Evolutionary conservation across 2,113 vertebrate species (phyloP).

Genomic region (Gavia stellata): DNA sequence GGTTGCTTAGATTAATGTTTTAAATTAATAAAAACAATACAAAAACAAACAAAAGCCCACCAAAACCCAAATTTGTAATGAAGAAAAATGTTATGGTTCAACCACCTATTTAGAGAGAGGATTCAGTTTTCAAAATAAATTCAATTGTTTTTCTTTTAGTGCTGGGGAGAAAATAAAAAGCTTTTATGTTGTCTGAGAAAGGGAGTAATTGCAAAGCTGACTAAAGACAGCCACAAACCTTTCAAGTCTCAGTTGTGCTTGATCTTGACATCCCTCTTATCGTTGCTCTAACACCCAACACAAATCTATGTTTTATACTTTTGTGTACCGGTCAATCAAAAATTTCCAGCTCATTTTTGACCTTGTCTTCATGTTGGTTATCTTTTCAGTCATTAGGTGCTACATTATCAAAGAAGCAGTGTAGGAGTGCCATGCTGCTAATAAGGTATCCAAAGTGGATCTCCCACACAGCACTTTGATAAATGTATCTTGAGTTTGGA

Average conservation of each 20-base stretch:
- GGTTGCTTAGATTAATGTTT: not conserved
- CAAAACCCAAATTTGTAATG: not conserved
- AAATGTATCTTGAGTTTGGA: not conserved
- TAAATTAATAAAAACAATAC: not conserved
- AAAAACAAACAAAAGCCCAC: no score
- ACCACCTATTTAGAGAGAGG: not conserved
- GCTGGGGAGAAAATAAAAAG: not conserved
- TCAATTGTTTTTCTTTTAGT: not conserved
- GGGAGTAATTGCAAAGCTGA: conserved; percentile 15
- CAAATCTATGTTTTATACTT: not conserved
- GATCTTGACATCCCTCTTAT: not conserved
- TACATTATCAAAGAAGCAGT: not conserved
- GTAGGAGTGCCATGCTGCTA: not conserved
- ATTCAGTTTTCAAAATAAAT: conserved; percentile 40
- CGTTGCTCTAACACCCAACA: not conserved
- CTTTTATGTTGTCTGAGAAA: not conserved
- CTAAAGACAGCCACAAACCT: conserved; percentile 6
- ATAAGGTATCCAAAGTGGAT: not conserved
- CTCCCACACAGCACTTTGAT: not conserved
- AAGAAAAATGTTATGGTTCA: not conserved
- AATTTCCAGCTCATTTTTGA: not conserved
- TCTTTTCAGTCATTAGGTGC: not conserved
- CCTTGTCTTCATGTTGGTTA: not conserved
- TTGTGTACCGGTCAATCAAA: not conserved
- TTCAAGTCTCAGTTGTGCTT: not conserved